A percentile compares a stretch with the other conserved stretches of the same genome.
These are phyloP conservation scores for Zaprionus africanus DNA, from an alignment of 1,140 invertebrate genomes.

Conservation along the genomic window DNA sequence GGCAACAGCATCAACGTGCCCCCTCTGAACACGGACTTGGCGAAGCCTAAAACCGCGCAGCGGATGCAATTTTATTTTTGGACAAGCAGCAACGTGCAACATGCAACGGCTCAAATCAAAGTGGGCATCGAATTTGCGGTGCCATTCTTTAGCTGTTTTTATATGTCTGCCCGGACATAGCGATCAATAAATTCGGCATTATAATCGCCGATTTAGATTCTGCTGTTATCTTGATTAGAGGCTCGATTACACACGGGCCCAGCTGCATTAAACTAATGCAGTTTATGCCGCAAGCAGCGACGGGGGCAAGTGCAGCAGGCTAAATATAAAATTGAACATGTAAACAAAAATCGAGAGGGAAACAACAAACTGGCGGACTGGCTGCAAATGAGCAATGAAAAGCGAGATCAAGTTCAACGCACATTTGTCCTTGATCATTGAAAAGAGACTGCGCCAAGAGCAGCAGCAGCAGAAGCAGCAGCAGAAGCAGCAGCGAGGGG, in stretches of 20 bases:
- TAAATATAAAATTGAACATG: conserved; percentile 70
- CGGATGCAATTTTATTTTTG: conserved; percentile 59
- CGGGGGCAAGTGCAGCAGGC: conserved; percentile 38
- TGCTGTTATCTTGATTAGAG: conserved; percentile 62
- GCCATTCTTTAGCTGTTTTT: conserved; percentile 63
- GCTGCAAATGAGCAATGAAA: conserved; percentile 57
- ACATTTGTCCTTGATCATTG: conserved; percentile 82
- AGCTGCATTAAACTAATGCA: conserved; percentile 71
- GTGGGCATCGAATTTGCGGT: conserved; percentile 54
- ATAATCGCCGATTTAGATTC: conserved; percentile 61
- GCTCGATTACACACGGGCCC: background rate
- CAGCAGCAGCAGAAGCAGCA: background rate
- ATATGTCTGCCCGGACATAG: conserved; percentile 22
- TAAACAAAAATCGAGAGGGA: conserved; percentile 59
- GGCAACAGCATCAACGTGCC: conserved; percentile 17
- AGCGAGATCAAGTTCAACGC: conserved; percentile 82
- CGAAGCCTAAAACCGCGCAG: conserved; percentile 26
- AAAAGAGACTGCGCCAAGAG: conserved; percentile 42
- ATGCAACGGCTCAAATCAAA: conserved; percentile 59
- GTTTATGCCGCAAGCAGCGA: conserved; percentile 55
- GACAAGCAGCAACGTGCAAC: conserved; percentile 33
- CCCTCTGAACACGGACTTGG: background rate
- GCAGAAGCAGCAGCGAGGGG: conserved; percentile 31
- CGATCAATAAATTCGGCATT: conserved; percentile 66
- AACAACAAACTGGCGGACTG: background rate